Evolutionary conservation across 92 coral and sea anemone species (phyloP).

Genomic region (Paragorgia papillata): DNA sequence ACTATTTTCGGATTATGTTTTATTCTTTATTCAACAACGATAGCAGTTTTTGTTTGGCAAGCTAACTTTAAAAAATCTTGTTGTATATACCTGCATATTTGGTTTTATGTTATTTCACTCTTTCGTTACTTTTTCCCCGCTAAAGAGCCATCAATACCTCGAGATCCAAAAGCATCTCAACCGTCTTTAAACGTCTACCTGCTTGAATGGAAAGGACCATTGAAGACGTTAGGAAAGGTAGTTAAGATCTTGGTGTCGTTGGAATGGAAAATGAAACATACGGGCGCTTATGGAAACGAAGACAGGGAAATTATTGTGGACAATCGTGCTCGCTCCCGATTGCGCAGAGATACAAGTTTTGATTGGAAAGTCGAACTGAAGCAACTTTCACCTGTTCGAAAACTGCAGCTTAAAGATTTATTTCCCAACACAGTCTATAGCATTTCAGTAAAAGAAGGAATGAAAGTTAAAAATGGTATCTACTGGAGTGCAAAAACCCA

Average conservation of each 20-base stretch:
- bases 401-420: constrained; percentile 59
- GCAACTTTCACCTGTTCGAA: constrained; percentile 59
- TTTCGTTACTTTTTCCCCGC: not conserved
- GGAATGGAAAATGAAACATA: constrained; percentile 34
- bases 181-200: constrained; percentile 16
- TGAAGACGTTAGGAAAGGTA: not conserved
- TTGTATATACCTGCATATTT: too few relatives aligned
- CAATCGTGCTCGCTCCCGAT: not conserved
- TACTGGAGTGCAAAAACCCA: constrained; percentile 67
- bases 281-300: constrained; percentile 1
- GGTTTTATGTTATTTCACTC: too few relatives aligned
- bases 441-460: constrained; percentile 66
- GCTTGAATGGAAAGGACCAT: constrained; percentile 28
- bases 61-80: too few relatives aligned
- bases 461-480: constrained; percentile 40
- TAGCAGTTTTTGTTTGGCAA: too few relatives aligned
- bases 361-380: constrained; percentile 43
- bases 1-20: too few relatives aligned
- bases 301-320: constrained; percentile 27
- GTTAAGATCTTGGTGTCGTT: constrained; percentile 14
- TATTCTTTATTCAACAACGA: too few relatives aligned
- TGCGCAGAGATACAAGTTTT: constrained; percentile 12
- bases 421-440: constrained; percentile 70
- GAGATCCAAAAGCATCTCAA: not conserved
- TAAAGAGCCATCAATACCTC: constrained; percentile 10